Conservation (phyloP, 2,113 vertebrate genomes). For the Laterallus jamaicensis region DNA sequence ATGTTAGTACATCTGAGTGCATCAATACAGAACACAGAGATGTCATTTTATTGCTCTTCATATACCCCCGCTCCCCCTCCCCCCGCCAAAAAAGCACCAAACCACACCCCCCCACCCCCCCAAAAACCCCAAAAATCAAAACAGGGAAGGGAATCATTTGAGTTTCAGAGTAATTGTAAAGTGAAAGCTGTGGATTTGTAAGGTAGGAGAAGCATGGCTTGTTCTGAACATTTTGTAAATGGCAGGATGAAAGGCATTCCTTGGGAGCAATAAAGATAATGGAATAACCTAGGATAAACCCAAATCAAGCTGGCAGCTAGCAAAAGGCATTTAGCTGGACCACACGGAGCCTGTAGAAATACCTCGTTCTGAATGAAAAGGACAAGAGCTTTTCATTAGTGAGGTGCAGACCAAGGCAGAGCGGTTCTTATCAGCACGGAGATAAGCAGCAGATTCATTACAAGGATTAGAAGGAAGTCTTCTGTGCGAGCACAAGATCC, state of each 20-base stretch:
- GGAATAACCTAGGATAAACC: background rate
- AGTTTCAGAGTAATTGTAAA: background rate
- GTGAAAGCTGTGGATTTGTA: background rate
- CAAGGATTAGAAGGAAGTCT: background rate
- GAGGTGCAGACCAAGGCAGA: background rate
- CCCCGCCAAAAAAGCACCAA: no score
- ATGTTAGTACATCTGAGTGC: background rate
- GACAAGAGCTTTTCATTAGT: background rate
- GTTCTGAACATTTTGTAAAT: background rate
- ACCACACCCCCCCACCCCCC: no score
- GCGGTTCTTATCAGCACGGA: background rate
- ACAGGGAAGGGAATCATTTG: background rate
- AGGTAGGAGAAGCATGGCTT: background rate
- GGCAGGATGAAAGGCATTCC: background rate
- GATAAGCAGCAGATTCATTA: background rate
- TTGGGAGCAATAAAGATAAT: background rate
- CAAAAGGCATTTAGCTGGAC: background rate
- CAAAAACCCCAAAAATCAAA: no score
- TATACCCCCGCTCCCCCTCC: no score
- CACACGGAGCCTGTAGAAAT: background rate
- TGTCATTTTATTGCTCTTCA: background rate
- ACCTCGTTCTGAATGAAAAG: background rate
- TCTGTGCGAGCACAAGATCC: background rate
- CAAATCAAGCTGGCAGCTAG: background rate
- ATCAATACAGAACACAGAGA: background rate